These are phyloP conservation scores for Malthinus seriepunctatus DNA, from an alignment of 2,888 invertebrate species.

Conservation along the genomic window DNA sequence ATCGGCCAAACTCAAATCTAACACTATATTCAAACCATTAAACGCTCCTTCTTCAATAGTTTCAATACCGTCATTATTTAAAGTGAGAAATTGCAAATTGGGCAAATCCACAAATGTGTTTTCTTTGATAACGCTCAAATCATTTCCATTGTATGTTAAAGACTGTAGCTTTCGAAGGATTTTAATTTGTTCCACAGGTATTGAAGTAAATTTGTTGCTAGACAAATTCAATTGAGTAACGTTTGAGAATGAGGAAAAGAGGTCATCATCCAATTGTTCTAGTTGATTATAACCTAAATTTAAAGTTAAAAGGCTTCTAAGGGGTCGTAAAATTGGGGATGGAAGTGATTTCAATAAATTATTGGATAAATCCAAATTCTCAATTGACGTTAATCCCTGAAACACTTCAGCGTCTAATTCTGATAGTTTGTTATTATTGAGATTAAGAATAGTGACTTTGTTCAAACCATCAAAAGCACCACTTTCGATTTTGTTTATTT, in stretches of 20 bases:
- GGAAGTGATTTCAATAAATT: background rate
- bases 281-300: background rate
- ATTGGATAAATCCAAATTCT: background rate
- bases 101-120: background rate
- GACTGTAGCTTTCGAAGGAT: background rate
- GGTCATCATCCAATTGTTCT: background rate
- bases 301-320: background rate
- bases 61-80: background rate
- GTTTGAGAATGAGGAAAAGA: background rate
- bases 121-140: background rate
- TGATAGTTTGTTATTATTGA: background rate
- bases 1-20: background rate
- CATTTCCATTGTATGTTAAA: background rate
- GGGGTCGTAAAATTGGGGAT: background rate
- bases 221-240: background rate
- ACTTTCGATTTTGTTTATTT: background rate
- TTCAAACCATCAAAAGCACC: no score
- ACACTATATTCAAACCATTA: background rate
- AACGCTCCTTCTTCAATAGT: background rate
- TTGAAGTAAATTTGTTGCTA: background rate
- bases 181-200: background rate
- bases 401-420: background rate
- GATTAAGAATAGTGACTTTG: no score
- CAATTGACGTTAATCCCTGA: background rate
- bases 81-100: background rate